These are phyloP conservation scores for Peribatodes rhomboidaria DNA, from an alignment of 2,888 invertebrate species.

Conservation along the genomic window DNA sequence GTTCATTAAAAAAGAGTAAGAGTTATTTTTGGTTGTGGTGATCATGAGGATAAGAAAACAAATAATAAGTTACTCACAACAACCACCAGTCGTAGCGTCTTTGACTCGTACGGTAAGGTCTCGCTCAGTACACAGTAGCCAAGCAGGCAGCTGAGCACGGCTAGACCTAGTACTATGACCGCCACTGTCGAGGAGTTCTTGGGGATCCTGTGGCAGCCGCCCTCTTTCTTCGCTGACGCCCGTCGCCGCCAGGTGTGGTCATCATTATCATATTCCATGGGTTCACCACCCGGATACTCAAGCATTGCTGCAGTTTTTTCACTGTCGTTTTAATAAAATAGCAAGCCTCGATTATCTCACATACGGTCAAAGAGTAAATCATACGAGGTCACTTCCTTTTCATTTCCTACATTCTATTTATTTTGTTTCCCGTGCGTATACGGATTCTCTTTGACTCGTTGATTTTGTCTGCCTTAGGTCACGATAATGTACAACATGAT, in stretches of 20 bases:
- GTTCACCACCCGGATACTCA: conserved; percentile 17
- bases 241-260: conserved; percentile 77
- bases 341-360: too few species aligned
- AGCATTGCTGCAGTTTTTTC: conserved; percentile 4
- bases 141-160: conserved; percentile 79
- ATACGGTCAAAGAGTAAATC: too few species aligned
- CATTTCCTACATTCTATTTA: too few species aligned
- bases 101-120: conserved; percentile 79
- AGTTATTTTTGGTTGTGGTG: background rate
- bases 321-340: too few species aligned
- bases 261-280: conserved; percentile 79
- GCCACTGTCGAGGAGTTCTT: conserved; percentile 72
- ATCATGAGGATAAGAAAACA: background rate
- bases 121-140: conserved; percentile 82
- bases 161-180: conserved; percentile 77
- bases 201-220: conserved; percentile 70
- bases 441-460: too few species aligned
- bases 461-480: too few species aligned
- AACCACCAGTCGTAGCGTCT: conserved; percentile 75
- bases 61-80: conserved; percentile 66
- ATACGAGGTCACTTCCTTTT: too few species aligned
- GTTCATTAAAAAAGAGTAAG: too few species aligned
- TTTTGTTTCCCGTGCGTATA: too few species aligned
- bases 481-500: too few species aligned
- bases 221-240: conserved; percentile 61